Conservation (phyloP, 2,113 vertebrate species). For the Chloroceryle aenea region DNA sequence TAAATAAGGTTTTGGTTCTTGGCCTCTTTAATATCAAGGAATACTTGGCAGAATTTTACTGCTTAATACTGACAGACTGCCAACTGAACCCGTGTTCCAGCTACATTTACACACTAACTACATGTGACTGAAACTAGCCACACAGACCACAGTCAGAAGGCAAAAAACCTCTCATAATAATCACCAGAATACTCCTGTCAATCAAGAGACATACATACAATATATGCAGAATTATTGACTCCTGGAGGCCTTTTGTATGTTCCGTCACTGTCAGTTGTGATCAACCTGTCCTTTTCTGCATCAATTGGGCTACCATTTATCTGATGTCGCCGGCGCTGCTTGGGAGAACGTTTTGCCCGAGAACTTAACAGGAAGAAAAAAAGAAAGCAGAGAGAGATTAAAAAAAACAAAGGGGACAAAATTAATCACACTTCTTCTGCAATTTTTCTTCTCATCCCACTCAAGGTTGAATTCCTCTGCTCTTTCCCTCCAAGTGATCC, state of each 20-base stretch:
- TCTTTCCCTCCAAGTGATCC: neutral
- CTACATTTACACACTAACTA: neutral
- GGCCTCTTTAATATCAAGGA: neutral
- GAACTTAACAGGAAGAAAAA: conserved; percentile 68
- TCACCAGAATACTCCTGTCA: neutral
- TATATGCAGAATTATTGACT: conserved; percentile 95
- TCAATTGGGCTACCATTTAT: conserved; percentile 86
- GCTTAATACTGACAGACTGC: neutral
- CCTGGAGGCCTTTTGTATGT: conserved; percentile 93
- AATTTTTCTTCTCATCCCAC: neutral
- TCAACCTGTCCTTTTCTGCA: conserved; percentile 91
- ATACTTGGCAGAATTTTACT: neutral
- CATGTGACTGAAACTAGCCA: neutral
- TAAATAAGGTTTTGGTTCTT: conserved; percentile 7
- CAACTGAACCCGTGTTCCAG: neutral
- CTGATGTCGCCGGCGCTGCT: conserved; percentile 88
- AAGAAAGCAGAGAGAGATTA: neutral
- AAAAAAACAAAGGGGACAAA: neutral
- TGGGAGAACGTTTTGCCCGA: conserved; percentile 91
- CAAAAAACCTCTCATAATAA: neutral
- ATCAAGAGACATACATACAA: conserved; percentile 79
- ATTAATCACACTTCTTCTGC: neutral
- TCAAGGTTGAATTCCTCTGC: neutral
- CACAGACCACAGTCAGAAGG: neutral
- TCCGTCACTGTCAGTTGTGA: conserved; percentile 91